phyloP scores from a whole-genome alignment of 2,888 invertebrate species.

The Pediacus dermestoides region DNA sequence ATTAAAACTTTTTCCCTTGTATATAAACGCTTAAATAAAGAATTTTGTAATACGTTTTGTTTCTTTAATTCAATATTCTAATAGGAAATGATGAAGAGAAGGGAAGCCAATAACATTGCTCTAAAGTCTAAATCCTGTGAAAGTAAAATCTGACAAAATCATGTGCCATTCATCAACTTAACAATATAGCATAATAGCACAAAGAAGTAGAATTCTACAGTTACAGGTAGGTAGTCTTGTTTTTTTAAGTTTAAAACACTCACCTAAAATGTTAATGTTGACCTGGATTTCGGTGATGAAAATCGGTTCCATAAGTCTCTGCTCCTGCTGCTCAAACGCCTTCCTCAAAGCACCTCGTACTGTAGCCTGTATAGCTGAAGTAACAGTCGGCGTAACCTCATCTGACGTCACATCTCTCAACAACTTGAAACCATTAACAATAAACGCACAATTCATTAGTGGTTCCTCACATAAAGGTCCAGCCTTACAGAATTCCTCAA shows the following conservation, averaged over 20 bases:
- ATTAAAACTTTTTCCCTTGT: constrained; percentile 1
- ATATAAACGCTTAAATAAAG: constrained; percentile 14
- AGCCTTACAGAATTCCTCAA: constrained; percentile 75
- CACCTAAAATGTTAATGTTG: constrained; percentile 37
- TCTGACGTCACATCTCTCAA: constrained; percentile 46
- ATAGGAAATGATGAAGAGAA: too few species aligned
- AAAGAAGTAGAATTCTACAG: too few species aligned
- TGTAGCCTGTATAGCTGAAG: constrained; percentile 31
- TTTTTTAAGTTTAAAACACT: too few species aligned
- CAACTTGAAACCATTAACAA: constrained; percentile 76
- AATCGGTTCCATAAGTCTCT: constrained; percentile 93
- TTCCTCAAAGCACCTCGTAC: constrained; percentile 67
- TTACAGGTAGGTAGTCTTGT: too few species aligned
- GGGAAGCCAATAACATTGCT: too few species aligned
- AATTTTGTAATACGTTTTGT: too few species aligned
- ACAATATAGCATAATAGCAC: too few species aligned
- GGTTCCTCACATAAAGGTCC: constrained; percentile 98
- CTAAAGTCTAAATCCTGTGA: too few species aligned
- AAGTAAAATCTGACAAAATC: too few species aligned
- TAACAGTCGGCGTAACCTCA: constrained; percentile 42
- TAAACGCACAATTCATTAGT: constrained; percentile 90
- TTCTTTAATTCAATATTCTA: too few species aligned
- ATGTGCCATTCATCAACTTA: too few species aligned
- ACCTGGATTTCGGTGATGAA: constrained; percentile 52
- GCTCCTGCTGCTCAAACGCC: constrained; percentile 85